Evolutionary conservation across 1,140 invertebrate genomes (phyloP).

Genomic region (Hyposmocoma kahamanoa): DNA sequence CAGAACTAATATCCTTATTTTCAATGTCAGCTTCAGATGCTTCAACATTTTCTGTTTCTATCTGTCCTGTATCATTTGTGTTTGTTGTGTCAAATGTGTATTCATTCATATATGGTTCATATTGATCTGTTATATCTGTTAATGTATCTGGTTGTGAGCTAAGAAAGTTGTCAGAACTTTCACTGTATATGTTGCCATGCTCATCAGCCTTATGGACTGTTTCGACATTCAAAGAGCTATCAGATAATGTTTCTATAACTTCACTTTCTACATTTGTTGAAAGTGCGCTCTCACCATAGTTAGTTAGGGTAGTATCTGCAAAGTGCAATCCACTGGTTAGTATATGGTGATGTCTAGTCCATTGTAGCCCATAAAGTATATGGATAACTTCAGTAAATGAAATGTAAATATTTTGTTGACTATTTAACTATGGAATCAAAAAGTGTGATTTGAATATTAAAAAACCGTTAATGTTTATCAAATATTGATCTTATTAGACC

Average conservation of each 20-base stretch:
- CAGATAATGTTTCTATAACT: slow-evolving; percentile 40
- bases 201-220: slow-evolving; percentile 45
- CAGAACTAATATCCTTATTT: slow-evolving; percentile 23
- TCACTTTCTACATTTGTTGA: slow-evolving; percentile 36
- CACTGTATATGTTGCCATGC: slow-evolving; percentile 53
- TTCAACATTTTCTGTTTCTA: slow-evolving; percentile 25
- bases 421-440: too few relatives aligned
- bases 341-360: too few relatives aligned
- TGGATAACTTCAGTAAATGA: too few relatives aligned
- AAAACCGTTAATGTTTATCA: too few relatives aligned
- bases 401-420: too few relatives aligned
- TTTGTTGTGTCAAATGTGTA: slow-evolving; percentile 46
- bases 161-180: slow-evolving; percentile 40
- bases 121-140: slow-evolving; percentile 44
- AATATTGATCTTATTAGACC: too few relatives aligned
- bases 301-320: slow-evolving; percentile 61
- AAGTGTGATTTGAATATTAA: too few relatives aligned
- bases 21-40: slow-evolving; percentile 25
- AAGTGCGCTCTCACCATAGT: slow-evolving; percentile 54
- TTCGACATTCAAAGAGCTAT: slow-evolving; percentile 41
- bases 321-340: too few relatives aligned
- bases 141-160: slow-evolving; percentile 43
- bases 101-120: slow-evolving; percentile 56
- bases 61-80: slow-evolving; percentile 17
- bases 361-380: too few relatives aligned